Evolutionary conservation across 2,113 vertebrate genomes (phyloP), one percentile per base, ranked within the genome.

Genomic region (Microtus montanus): DNA sequence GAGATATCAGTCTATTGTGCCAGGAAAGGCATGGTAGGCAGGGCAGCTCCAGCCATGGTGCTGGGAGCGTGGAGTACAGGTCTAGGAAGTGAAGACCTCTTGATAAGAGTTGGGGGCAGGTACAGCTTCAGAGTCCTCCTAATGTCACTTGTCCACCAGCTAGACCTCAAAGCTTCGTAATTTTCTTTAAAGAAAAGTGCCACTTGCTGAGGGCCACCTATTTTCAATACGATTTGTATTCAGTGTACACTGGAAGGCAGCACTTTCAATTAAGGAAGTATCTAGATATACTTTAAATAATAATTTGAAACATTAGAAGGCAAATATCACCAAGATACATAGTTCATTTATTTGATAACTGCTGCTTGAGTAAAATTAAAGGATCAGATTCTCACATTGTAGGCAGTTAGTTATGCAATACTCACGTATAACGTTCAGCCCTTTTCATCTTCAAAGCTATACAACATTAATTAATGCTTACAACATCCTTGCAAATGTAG

Each of bases 381-480:
- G 93, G 75, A 83, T 96, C 73, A 94, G 79, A 78, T 86, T 95
- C 96, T 96, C 52, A 74, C 82, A 75, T 95, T 96, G 90, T 6
- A 96, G 70, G n/a, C 61, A 95, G 95, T 96, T 97, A 92, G 90
- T 96, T 97, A 73, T 87, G 63, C 15, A 96, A 90, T 93, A 61
- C 33, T 30, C 41, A 63, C 85, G 93, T 95, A 87, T 91, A 93
- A 92, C 88, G 7, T 35, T 96, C 33, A 90, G 38, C 4, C 14
- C 87, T 97, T 97, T 97, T 97, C 68, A 90, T 96, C 94, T 96
- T 97, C 96, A 96, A 88, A 97, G 91, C 84, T 96, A 49, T 79
- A 85, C 44, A 90, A 14, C 35, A 66, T 88, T 96, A 95, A 94
- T 95, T 96, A 97, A 95, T 96, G 87, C 68, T 96, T 95, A 91